Evolutionary conservation across 2,797 vertebrate species (phyloP), one percentile per base, ranked within the genome.

Genomic region (Micrastur ruficollis): DNA sequence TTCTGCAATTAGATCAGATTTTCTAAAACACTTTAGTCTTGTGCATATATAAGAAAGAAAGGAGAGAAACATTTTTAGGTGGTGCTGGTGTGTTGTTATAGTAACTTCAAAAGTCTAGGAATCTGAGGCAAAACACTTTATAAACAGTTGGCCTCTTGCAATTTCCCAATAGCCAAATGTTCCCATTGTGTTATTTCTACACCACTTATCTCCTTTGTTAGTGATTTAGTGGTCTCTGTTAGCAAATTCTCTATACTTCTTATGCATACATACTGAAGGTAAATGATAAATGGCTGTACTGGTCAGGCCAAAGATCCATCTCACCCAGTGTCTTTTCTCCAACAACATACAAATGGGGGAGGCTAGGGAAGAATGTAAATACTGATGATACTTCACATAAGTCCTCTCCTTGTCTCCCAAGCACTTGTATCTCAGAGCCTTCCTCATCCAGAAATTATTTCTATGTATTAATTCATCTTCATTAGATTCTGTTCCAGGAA

Each of bases 81-180:
- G 34, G 21, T 87, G 27, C 34, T 84, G 49, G 21, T 55, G 74
- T 85, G 96, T 95, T 90, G 95, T 93, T 96, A 94, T 94, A 95
- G 93, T 90, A 92, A 91, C 92, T 65, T 36, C 21, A 71, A n/a
- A 95, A 86, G 92, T 53, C 65, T 46, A 65, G 44, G 65, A 70
- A 87, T 89, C 74, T 36, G 56, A 92, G 40, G 40, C 40, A 92
- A 83, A 76, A 38, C 13, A 19, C 15, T 75, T 75, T 50, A 56
- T 50, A 56, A 93, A 82, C 44, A 53, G 27, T 70, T 82, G 81
- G 73, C 47, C 63, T 84, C 44, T 85, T 70, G 59, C 31, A 53
- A 27, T 66, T 79, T 76, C 49, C 83, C 46, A 58, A 20, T 12
- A 63, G 74, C 19, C 76, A 86, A 67, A 59, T 2, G 14, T 53